Evolutionary conservation across 2,113 vertebrate species (phyloP).

Genomic region (Aythya baeri): DNA sequence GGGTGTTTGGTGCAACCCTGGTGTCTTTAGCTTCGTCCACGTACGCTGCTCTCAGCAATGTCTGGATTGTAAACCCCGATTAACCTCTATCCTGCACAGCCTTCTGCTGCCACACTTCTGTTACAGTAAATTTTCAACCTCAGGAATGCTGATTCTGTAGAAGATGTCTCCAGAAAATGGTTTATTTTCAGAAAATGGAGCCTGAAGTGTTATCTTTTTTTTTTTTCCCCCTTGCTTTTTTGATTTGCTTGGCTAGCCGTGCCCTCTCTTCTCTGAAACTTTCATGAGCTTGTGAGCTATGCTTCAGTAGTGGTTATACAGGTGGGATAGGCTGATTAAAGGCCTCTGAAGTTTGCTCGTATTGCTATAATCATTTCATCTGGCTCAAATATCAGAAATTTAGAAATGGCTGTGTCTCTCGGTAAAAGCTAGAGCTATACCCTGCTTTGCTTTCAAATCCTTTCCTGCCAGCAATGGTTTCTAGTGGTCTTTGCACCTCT

Average conservation of each 20-base stretch:
- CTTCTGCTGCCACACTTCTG: background rate
- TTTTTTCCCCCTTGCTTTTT: no score
- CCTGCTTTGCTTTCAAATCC: background rate
- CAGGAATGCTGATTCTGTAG: background rate
- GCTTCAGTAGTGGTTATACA: background rate
- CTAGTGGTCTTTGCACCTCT: background rate
- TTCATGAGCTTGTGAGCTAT: background rate
- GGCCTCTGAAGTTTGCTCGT: background rate
- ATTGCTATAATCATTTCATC: background rate
- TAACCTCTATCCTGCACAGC: background rate
- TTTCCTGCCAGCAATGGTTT: background rate
- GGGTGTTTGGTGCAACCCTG: background rate
- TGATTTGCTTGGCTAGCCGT: background rate
- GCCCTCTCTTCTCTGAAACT: background rate
- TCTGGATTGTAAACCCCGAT: background rate
- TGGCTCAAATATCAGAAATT: background rate
- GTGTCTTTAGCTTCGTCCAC: background rate
- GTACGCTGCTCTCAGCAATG: accelerated
- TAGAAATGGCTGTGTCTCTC: background rate
- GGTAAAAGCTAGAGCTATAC: background rate
- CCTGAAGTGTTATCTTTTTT: background rate
- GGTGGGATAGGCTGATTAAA: background rate
- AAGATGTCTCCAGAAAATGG: background rate
- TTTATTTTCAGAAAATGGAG: background rate
- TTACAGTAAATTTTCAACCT: background rate